Base-by-base conservation (phyloP, 2,113 vertebrate species). In the Crotophaga sulcirostris region DNA sequence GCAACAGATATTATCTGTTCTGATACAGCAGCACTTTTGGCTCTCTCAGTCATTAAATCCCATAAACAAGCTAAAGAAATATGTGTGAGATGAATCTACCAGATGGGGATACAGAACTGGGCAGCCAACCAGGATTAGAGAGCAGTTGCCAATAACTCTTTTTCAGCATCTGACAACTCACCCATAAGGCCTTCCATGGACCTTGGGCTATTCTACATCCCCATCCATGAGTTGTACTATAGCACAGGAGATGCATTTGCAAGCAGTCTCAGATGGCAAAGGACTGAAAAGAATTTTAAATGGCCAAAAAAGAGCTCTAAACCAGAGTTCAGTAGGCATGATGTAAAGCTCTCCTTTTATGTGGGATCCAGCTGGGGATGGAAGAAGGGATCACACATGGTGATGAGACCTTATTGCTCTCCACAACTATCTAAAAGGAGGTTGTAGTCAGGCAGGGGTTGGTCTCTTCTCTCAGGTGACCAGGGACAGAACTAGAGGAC, bases 261-360 rank as follows among this genome's bases (percentile, higher is more conserved):
- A 73, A 49, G 49, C n/a, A 19, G 13, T 6, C 11, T 66, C 34
- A 19, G 26, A 36, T 49, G 45, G 38, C 13, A 60, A 70, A 56
- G 13, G 42, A 25, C 52, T 66, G 38, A 59, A 75, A 67, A 83
- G 17, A 29, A 25, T 24, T 87, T 84, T 29, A 72, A 70, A 54
- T 40, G 47, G 16, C 42, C n/a, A 11, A 16, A 11, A n/a, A 63
- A 42, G 13, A 14, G 1, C 28, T 70, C 19, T 19, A 54, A 23
- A 36, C 5, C 16, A 34, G 31, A 67, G 8, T 40, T 76, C 16
- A 24, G 21, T 13, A 10, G 45, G 18, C 25, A 49, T 0, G 0
- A 56, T 5, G 21, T 13, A 72, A 76, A 75, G 1, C 28, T 31
- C 19, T 67, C 23, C 11, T 74, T 64, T 66, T 26, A 52, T 28